Evolutionary conservation across 2,113 vertebrate species (phyloP), one percentile per base, ranked within the genome.

Genomic region (Marmota flaviventris): DNA sequence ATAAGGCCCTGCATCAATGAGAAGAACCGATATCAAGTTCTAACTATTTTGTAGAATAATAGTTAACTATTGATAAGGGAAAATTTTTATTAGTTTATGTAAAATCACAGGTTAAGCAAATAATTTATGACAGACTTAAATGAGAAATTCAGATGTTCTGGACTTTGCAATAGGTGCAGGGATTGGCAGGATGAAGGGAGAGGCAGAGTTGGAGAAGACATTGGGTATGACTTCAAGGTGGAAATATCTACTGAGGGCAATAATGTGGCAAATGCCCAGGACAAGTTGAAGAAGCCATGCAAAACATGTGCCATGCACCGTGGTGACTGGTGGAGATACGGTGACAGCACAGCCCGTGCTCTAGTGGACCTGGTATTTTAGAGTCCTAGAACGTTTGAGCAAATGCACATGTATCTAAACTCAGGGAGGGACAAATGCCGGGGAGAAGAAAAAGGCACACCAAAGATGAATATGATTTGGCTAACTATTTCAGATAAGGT

Each of bases 281-380:
- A 65, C 3, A 2, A 53, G 1, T 13, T 65, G 5, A 9, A 17
- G 18, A 6, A 7, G 22, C 7, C 14, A 0, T 10, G 1, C 1
- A 25, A 70, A 0, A 22, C 22, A 5, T 6, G 16, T 69, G 27
- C 8, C 32, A 1, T 4, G 56, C 0, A 5, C 61, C 34, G 20
- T 2, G 29, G n/a, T 11, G 34, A n/a, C 10, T 56, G 24, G 17
- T 37, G 16, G 67, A 63, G 42, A 70, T 6, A 17, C 1, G 16
- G 22, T 27, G 37, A 76, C 14, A 78, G 42, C 72, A 78, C 2
- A 72, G 45, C 69, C 24, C 18, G 29, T 37, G 10, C 34, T 29
- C 37, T n/a, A n/a, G 13, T 10, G 11, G 27, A 79, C 63, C 12
- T 67, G 27, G 14, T 1, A 16, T 39, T n/a, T 39, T 13, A 25